These are phyloP conservation scores for Hipposideros larvatus DNA, from an alignment of 2,797 vertebrate genomes.

Conservation along the genomic window DNA sequence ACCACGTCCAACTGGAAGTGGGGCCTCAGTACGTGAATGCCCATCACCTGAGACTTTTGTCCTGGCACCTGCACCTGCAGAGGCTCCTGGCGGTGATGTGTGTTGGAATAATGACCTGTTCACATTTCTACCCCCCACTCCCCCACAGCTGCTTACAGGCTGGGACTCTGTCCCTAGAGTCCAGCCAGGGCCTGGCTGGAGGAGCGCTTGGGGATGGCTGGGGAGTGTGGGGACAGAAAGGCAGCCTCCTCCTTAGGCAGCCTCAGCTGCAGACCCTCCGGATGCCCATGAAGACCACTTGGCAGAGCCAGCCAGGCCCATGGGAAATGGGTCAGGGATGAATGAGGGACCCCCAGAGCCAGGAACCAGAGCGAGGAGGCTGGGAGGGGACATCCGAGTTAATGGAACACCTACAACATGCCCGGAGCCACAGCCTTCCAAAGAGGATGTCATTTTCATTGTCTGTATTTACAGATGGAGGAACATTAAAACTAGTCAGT, in stretches of 20 bases:
- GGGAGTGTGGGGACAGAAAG: neutral
- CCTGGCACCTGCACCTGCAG: neutral
- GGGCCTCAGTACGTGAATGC: neutral
- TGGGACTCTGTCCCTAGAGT: neutral
- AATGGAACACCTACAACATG: neutral
- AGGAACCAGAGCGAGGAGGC: neutral
- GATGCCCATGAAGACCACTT: accelerated
- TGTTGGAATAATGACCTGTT: neutral
- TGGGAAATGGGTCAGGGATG: accelerated
- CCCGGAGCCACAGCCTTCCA: neutral
- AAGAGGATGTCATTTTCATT: neutral
- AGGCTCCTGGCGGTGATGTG: neutral
- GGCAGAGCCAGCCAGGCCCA: neutral
- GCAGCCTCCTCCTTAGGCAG: neutral
- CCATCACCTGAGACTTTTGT: neutral
- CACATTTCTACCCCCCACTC: neutral
- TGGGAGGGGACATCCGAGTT: neutral
- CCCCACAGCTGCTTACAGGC: neutral
- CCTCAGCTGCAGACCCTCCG: neutral
- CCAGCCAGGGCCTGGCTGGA: neutral
- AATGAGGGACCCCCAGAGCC: neutral
- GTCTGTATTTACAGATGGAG: neutral
- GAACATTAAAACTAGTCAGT: neutral
- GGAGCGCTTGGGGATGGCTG: neutral
- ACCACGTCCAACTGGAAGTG: accelerated